Percentiles rank a stretch among this genome's conserved stretches.
phyloP scores from a whole-genome alignment of 2,113 vertebrate species.

The Narcine bancroftii region DNA sequence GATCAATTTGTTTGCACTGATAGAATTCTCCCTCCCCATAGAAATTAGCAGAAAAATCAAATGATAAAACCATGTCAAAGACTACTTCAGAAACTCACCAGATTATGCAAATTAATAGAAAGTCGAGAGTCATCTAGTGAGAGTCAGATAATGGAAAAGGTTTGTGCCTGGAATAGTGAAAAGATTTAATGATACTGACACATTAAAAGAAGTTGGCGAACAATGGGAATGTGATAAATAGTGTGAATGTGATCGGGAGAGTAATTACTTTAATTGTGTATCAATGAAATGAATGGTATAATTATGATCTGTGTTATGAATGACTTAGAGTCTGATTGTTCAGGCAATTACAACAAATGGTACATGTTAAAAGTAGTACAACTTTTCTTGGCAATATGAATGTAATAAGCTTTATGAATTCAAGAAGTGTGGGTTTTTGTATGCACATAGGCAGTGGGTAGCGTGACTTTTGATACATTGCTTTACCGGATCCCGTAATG shows the following conservation, averaged over 20 bases:
- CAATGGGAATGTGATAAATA: background rate
- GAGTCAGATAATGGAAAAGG: background rate
- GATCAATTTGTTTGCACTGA: background rate
- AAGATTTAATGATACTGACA: background rate
- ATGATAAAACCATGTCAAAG: background rate
- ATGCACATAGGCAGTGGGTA: background rate
- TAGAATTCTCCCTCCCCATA: background rate
- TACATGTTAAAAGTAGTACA: background rate
- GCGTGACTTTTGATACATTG: background rate
- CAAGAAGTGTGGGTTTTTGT: background rate
- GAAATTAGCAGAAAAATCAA: slow-evolving; percentile 1
- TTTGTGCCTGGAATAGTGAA: background rate
- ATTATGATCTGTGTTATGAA: background rate
- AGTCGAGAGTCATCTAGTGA: background rate
- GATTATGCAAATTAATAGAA: background rate
- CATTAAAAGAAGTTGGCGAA: background rate
- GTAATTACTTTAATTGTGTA: background rate
- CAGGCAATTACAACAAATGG: background rate
- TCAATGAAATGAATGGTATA: background rate
- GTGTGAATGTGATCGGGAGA: background rate
- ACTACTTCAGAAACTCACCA: background rate
- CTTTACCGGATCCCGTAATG: no score
- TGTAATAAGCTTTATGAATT: background rate
- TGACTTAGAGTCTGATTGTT: background rate
- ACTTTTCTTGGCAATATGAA: background rate